A percentile compares a stretch with the other conserved stretches of the same genome.
Evolutionary conservation across 2,797 vertebrate genomes (phyloP).

Genomic region (Tinamus major): DNA sequence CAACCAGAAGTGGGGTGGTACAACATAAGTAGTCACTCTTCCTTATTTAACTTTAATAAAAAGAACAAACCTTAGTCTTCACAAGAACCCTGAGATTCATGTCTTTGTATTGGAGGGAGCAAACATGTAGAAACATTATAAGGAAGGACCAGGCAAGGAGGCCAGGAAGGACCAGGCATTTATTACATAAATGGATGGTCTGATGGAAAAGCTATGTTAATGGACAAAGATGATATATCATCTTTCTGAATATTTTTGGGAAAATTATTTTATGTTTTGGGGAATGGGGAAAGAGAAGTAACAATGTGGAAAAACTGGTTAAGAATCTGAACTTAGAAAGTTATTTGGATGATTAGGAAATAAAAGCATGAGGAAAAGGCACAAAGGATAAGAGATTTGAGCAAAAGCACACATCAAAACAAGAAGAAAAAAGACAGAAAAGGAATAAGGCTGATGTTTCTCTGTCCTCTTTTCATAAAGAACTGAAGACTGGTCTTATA

Average conservation of each 20-base stretch:
- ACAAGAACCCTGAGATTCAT: background rate
- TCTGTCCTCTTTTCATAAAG: background rate
- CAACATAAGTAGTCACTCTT: background rate
- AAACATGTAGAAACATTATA: background rate
- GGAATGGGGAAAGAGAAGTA: background rate
- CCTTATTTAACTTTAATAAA: conserved; percentile 38
- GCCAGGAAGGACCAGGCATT: background rate
- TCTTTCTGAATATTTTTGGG: background rate
- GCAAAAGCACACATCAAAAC: background rate
- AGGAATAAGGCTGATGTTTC: background rate
- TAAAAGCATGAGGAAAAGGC: background rate
- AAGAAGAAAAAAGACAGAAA: background rate
- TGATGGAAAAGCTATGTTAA: background rate
- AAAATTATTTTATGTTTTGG: background rate
- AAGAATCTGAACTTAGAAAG: background rate
- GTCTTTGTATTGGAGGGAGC: background rate
- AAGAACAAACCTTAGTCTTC: background rate
- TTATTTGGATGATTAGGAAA: background rate
- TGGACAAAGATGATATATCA: background rate
- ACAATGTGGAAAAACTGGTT: background rate
- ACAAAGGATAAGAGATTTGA: background rate
- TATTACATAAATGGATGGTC: background rate
- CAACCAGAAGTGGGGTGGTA: background rate
- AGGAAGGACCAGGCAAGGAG: background rate
- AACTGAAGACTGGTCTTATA: background rate